phyloP scores from a whole-genome alignment of 2,888 invertebrate species.

The Trachelus stipa region DNA sequence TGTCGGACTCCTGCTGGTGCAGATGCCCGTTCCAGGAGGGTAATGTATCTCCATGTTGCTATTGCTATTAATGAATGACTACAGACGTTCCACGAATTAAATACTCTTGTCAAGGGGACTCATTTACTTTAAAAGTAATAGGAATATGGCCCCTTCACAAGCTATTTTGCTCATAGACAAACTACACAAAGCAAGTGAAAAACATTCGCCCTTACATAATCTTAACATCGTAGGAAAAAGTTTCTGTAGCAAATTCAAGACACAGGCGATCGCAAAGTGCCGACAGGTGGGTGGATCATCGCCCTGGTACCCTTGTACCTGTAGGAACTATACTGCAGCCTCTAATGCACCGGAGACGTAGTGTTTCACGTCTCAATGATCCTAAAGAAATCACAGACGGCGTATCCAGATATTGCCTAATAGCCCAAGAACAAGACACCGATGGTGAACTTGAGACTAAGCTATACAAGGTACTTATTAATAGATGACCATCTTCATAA shows the following conservation, averaged over 20 bases:
- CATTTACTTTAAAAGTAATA: too few relatives aligned
- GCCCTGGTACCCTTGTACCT: conserved; percentile 83
- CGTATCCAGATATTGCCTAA: conserved; percentile 88
- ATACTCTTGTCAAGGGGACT: too few relatives aligned
- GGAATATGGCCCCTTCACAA: too few relatives aligned
- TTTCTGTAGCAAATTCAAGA: conserved; percentile 78
- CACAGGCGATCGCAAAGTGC: conserved; percentile 87
- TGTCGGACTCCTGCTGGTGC: neutral
- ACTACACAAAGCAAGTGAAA: too few relatives aligned
- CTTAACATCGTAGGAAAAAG: conserved; percentile 67
- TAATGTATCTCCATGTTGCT: neutral
- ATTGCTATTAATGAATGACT: too few relatives aligned
- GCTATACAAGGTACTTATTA: conserved; percentile 79
- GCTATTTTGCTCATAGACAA: too few relatives aligned
- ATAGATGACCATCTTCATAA: neutral
- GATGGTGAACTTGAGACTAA: conserved; percentile 95
- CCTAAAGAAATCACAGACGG: conserved; percentile 72
- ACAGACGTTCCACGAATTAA: too few relatives aligned
- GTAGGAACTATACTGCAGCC: conserved; percentile 93
- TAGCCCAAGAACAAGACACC: conserved; percentile 91
- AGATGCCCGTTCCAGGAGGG: neutral
- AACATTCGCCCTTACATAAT: neutral
- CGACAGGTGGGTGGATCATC: conserved; percentile 89
- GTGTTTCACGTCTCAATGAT: conserved; percentile 85
- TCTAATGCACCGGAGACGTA: conserved; percentile 82